Evolutionary conservation across 2,113 vertebrate genomes (phyloP).

Genomic region (Erpornis zantholeuca): DNA sequence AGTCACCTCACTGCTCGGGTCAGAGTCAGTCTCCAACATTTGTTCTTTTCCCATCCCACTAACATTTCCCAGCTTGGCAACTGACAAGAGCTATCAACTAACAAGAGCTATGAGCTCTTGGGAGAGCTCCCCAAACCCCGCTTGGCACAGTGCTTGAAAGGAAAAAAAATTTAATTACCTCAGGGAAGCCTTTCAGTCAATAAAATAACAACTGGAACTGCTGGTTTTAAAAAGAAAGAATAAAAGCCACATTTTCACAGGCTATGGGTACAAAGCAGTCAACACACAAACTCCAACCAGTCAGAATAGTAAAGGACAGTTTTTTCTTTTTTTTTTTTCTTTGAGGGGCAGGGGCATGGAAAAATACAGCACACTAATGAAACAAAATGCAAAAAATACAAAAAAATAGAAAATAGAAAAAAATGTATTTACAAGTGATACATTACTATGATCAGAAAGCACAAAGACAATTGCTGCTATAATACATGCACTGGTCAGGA

Average conservation of each 20-base stretch:
- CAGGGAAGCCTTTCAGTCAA: neutral
- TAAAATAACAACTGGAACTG: slow-evolving; percentile 2
- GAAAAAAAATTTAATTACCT: neutral
- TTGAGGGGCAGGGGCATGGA: slow-evolving; percentile 70
- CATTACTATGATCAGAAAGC: slow-evolving; percentile 81
- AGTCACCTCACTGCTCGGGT: no score
- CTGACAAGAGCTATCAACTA: neutral
- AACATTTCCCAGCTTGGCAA: neutral
- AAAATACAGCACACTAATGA: slow-evolving; percentile 80
- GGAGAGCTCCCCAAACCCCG: neutral
- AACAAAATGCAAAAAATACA: slow-evolving; percentile 80
- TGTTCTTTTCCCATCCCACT: neutral
- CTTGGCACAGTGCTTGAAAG: neutral
- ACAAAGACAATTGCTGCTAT: slow-evolving; percentile 76
- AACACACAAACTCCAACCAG: slow-evolving; percentile 68
- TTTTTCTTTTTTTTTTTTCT: slow-evolving; percentile 23
- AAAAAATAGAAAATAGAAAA: slow-evolving; percentile 83
- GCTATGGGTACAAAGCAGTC: slow-evolving; percentile 47
- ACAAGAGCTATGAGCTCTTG: neutral
- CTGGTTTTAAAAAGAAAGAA: neutral
- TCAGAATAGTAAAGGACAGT: slow-evolving; percentile 72
- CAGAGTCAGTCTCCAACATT: neutral
- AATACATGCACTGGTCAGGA: slow-evolving; percentile 78
- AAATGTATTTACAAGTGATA: slow-evolving; percentile 87
- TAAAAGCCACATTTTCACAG: slow-evolving; percentile 28